Evolutionary conservation across 1,140 invertebrate genomes (phyloP), one percentile per base, ranked within the genome.

Genomic region (Drosophila ohnishii): DNA sequence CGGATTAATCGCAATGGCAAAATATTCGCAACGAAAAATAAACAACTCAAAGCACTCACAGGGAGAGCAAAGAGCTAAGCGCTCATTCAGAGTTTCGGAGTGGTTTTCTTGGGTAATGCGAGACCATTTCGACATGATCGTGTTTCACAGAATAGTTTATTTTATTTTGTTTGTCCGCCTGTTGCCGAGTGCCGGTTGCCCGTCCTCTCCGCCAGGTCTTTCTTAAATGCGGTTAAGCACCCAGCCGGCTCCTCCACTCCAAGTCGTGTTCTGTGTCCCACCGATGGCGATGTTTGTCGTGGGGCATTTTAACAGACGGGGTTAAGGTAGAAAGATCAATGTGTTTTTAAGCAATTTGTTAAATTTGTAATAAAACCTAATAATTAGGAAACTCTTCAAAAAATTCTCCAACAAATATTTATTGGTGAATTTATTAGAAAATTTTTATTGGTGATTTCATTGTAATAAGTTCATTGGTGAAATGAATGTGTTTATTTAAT

Each of bases 171-270:
- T 74, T 69, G 45, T 28, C 77, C 51, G 60, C 48, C 58, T 58
- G 60, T 64, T 58, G 62, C 58, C 64, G 59, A 44, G 61, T 60
- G 66, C 58, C 64, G 55, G 40, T 58, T 60, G 66, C 44, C 76
- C 73, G 35, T 14, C 34, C 51, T 57, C 53, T 79, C 53, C 60
- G 55, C 62, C 58, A 58, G 25, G 78, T 63, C 72, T 75, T 87
- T 82, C 84, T 69, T 76, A 87, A 86, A 86, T 86, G 82, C 83
- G 82, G 82, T 83, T 86, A 86, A 87, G 83, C 75, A 87, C 82
- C 25, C 25, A 28, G 25, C 50, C 53, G 32, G 25, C 55, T 56
- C 53, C 53, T 56, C 48, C 45, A 45, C 61, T 39, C 4, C 37
- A 37, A 66, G 65, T 50, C 62, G 42, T 37, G 65, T 69, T 66